Base-by-base conservation (phyloP, 2,888 invertebrate genomes). In the Tenthredo distinguenda region DNA sequence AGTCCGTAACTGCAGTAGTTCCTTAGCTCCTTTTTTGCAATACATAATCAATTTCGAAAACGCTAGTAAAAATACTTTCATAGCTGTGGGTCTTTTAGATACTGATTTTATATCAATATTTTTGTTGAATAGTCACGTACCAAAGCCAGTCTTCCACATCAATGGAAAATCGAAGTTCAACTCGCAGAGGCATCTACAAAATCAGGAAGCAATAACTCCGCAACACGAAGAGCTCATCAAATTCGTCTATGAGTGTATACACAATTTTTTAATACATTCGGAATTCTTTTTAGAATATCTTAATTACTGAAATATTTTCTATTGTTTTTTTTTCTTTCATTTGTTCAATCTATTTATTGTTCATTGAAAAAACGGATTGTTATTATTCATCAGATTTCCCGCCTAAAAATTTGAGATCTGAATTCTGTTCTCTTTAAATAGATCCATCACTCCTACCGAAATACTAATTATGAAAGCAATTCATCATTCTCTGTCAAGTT, bases 191-290 rank as follows among this genome's bases (percentile, higher is more conserved):
- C 95, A 95, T 90, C 91, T 94, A 93, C 92, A 95, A 94, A 94
- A 95, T 93, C 93, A 95, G 88, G 95, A 96, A 92, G 94, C 94
- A 81, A 95, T 96, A 87, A 95, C 96, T 86, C 98, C 97, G 85
- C 97, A 98, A 91, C 98, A 98, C 92, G 97, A 98, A 92, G 98
- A 98, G 94, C 96, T 98, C 88, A 97, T 98, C 91, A 96, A 96
- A 94, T 98, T 96, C 94, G 96, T 98, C 91, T 96, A 97, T 93
- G 97, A 97, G 94, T 97, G 98, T 98, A 95, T 96, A 50, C 37
- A 84, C 72, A 47, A 83, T 74, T 84, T 50, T 58, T 50, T 58
- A 34, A 72, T 86, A 62, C 68, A 58, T 83, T 85, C 47, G 9
- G 21, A 50, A 12, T 62, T 21, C 4, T 81, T 31, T 6, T 26